Evolutionary conservation across 2,113 vertebrate species (phyloP).

Genomic region (Fregata magnificens): DNA sequence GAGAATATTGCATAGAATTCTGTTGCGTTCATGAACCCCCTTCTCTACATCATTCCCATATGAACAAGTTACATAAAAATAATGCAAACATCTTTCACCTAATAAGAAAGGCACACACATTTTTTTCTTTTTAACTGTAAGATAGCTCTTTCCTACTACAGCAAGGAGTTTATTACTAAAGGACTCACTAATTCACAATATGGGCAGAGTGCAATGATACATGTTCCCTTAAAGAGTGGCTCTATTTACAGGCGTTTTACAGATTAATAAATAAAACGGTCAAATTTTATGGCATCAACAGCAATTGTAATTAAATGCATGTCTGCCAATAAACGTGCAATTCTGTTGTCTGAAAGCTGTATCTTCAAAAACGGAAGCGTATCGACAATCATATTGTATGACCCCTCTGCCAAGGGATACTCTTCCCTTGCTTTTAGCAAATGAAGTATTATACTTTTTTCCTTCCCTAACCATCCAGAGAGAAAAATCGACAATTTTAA

Average conservation of each 20-base stretch:
- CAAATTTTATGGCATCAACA: neutral
- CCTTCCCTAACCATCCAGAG: neutral
- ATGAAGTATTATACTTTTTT: neutral
- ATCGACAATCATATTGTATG: neutral
- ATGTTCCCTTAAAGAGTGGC: neutral
- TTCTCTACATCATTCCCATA: neutral
- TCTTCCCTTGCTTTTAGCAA: neutral
- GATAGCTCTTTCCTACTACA: neutral
- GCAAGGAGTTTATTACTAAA: neutral
- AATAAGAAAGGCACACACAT: slow-evolving; percentile 38
- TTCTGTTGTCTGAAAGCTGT: neutral
- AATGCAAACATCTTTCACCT: slow-evolving; percentile 13
- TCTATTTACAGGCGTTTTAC: neutral
- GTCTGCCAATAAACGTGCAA: neutral
- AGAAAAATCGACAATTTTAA: neutral
- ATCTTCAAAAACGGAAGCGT: neutral
- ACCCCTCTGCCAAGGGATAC: neutral
- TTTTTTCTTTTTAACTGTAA: neutral
- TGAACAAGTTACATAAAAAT: neutral
- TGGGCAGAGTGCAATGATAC: neutral
- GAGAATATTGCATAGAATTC: slow-evolving; percentile 47
- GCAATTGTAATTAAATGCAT: neutral
- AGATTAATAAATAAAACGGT: neutral
- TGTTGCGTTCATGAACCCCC: neutral
- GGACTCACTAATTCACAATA: neutral